Conservation (phyloP, 2,888 invertebrate genomes). For the Tetramorium bicarinatum region DNA sequence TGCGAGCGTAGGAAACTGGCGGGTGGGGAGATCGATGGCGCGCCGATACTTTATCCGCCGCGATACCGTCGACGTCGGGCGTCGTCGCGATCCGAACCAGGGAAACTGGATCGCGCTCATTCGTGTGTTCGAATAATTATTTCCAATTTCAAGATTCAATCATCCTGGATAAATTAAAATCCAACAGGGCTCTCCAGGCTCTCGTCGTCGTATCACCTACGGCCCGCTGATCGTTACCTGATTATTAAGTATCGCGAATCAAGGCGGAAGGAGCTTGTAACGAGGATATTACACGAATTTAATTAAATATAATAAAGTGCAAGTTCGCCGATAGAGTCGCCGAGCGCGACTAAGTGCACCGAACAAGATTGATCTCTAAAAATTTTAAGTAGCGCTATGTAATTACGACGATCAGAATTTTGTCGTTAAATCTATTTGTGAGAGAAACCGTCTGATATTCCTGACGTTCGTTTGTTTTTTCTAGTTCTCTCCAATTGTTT, state of each 20-base stretch:
- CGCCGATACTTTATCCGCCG: conserved; percentile 45
- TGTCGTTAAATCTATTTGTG: not conserved
- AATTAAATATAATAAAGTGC: conserved; percentile 35
- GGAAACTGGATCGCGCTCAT: conserved; percentile 25
- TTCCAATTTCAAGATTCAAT: conserved; percentile 51
- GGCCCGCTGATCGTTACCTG: not conserved
- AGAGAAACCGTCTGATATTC: not conserved
- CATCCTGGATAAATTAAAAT: conserved; percentile 36
- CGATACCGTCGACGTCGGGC: conserved; percentile 20
- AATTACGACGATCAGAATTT: not conserved
- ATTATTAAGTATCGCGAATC: conserved; percentile 45
- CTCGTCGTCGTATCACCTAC: not conserved
- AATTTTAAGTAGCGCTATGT: not conserved
- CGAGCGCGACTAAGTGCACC: not conserved
- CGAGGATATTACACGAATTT: conserved; percentile 36
- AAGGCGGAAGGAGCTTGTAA: not conserved
- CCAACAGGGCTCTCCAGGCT: not conserved
- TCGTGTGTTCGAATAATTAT: conserved; percentile 47
- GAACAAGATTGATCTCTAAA: conserved; percentile 2
- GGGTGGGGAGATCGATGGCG: conserved; percentile 47
- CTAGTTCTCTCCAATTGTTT: conserved; percentile 2
- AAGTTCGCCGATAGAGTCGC: not conserved
- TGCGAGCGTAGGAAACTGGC: conserved; percentile 47
- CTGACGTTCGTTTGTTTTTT: not conserved
- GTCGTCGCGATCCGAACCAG: conserved; percentile 11